Evolutionary conservation across 2,888 invertebrate genomes (phyloP).

Genomic region (Caenorhabditis sp.): DNA sequence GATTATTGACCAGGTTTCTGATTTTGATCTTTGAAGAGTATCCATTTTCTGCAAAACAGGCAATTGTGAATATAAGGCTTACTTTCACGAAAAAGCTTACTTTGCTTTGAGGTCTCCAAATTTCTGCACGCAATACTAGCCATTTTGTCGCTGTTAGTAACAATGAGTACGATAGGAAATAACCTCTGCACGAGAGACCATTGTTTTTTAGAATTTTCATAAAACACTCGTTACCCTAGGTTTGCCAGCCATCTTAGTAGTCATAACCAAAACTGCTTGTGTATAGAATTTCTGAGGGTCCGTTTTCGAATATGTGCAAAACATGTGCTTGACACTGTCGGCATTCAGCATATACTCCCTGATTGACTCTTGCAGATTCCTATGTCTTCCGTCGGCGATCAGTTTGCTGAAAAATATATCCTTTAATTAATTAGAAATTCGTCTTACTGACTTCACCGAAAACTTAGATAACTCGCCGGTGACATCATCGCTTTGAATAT

Average conservation of each 20-base stretch:
- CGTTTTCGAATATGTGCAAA: conserved; percentile 20
- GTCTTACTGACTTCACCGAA: conserved; percentile 2
- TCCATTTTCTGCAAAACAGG: neutral
- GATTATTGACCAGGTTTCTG: neutral
- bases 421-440: neutral
- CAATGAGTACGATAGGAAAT: conserved; percentile 9
- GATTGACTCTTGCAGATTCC: neutral
- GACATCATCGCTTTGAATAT: neutral
- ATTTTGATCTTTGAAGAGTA: neutral
- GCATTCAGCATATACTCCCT: conserved; percentile 3
- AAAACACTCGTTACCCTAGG: neutral
- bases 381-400: neutral
- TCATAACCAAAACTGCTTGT: neutral
- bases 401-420: conserved; percentile 11
- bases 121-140: neutral
- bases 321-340: conserved; percentile 15
- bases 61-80: neutral
- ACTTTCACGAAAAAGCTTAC: neutral
- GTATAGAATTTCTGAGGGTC: conserved; percentile 19
- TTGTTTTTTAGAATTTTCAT: neutral
- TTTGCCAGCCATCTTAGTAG: neutral
- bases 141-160: neutral
- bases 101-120: neutral
- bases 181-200: neutral
- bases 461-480: neutral